Percentiles rank a stretch among this genome's conserved stretches.
phyloP scores from a whole-genome alignment of 2,888 invertebrate species.

The Plebejus argus region DNA sequence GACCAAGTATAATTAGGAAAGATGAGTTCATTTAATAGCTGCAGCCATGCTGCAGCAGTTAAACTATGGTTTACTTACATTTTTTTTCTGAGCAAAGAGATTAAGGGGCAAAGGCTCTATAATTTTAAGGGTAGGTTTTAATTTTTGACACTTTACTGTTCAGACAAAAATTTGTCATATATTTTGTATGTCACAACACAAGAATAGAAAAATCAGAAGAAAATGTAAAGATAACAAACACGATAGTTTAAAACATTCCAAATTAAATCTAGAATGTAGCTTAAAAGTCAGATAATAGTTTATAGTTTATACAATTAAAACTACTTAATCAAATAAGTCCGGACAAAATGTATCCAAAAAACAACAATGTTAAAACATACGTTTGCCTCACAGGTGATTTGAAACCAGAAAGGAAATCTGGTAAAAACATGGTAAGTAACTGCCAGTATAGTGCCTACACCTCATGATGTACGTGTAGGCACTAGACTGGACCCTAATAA shows the following conservation, averaged over 20 bases:
- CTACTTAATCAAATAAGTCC: not conserved
- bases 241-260: not conserved
- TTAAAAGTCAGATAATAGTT: not conserved
- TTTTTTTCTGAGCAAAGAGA: no score
- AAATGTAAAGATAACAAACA: not conserved
- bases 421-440: not conserved
- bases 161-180: not conserved
- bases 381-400: conserved; percentile 8
- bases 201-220: not conserved
- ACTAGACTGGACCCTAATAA: not conserved
- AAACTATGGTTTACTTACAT: no score
- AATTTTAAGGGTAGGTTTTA: no score
- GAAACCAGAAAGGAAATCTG: not conserved
- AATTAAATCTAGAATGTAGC: not conserved
- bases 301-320: not conserved
- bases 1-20: not conserved
- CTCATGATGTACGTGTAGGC: no score
- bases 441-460: no score
- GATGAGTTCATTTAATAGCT: not conserved
- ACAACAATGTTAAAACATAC: not conserved
- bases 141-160: not conserved
- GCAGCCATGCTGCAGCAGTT: no score
- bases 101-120: no score
- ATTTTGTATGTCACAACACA: not conserved
- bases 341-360: not conserved